A percentile compares a stretch with the other conserved stretches of the same genome.
phyloP scores from a whole-genome alignment of 1,140 invertebrate genomes.

The Drosophila punjabiensis region DNA sequence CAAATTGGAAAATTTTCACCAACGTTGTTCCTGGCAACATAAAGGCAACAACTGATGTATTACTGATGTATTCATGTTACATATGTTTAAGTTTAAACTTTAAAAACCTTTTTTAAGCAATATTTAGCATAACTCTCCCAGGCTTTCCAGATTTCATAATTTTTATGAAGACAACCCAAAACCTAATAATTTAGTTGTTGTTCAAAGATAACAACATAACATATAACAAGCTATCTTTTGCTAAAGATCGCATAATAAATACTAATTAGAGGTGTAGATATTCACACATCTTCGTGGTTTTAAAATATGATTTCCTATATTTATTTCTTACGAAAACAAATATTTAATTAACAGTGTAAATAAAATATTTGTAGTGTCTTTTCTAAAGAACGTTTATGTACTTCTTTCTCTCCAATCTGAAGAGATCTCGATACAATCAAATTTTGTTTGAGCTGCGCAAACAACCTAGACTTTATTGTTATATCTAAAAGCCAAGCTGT shows the following conservation, averaged over 20 bases:
- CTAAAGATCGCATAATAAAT: neutral
- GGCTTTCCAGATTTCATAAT: neutral
- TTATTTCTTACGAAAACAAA: neutral
- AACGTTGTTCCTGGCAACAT: too few species aligned
- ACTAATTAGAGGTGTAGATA: neutral
- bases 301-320: too few species aligned
- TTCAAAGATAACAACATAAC: neutral
- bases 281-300: neutral
- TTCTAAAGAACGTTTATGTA: too few species aligned
- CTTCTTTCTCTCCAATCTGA: too few species aligned
- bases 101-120: too few species aligned
- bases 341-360: neutral
- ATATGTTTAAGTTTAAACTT: too few species aligned
- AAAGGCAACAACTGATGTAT: too few species aligned
- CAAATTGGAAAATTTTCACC: too few species aligned
- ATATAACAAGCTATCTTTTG: neutral
- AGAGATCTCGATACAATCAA: neutral
- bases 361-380: neutral
- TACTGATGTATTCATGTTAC: too few species aligned
- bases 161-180: neutral
- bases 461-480: neutral
- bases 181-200: neutral
- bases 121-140: neutral
- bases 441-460: neutral
- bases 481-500: neutral